Evolutionary conservation across 2,888 invertebrate genomes (phyloP).

Genomic region (Lypha dubia): DNA sequence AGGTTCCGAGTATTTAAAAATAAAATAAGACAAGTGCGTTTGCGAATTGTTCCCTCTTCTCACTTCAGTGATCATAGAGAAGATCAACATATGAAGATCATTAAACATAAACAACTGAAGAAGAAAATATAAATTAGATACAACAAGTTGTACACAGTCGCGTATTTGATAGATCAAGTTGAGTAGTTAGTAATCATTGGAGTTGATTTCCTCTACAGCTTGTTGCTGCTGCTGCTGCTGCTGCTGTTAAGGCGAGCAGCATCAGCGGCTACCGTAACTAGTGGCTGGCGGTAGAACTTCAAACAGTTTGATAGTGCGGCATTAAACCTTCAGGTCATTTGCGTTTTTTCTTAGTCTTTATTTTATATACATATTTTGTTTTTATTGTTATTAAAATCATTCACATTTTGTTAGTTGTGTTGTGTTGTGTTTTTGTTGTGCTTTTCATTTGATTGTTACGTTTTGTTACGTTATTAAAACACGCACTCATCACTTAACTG

Average conservation of each 20-base stretch:
- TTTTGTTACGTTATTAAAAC: constrained; percentile 70
- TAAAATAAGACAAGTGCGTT: background rate
- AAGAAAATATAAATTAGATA: constrained; percentile 42
- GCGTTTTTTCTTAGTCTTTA: constrained; percentile 42
- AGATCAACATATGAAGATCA: constrained; percentile 6
- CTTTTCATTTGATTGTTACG: constrained; percentile 62
- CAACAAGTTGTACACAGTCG: too few species aligned
- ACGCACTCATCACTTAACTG: constrained; percentile 71
- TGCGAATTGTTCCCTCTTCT: background rate
- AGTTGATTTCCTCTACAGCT: constrained; percentile 10
- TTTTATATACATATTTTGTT: background rate
- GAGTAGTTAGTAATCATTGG: constrained; percentile 10
- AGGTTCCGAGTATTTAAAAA: background rate
- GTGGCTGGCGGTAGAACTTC: constrained; percentile 67
- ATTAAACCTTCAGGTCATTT: constrained; percentile 65
- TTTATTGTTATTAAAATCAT: constrained; percentile 34
- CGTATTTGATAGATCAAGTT: constrained; percentile 54
- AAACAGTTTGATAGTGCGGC: constrained; percentile 66
- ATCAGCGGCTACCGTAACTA: constrained; percentile 66
- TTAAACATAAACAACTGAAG: constrained; percentile 10
- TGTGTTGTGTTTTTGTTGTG: background rate
- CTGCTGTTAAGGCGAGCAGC: constrained; percentile 64
- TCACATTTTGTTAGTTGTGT: constrained; percentile 41
- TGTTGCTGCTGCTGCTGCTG: constrained; percentile 2
- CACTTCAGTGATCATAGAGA: constrained; percentile 1